Conservation (phyloP, 2,888 invertebrate species). For the Rhopalosiphum nymphaeae region DNA sequence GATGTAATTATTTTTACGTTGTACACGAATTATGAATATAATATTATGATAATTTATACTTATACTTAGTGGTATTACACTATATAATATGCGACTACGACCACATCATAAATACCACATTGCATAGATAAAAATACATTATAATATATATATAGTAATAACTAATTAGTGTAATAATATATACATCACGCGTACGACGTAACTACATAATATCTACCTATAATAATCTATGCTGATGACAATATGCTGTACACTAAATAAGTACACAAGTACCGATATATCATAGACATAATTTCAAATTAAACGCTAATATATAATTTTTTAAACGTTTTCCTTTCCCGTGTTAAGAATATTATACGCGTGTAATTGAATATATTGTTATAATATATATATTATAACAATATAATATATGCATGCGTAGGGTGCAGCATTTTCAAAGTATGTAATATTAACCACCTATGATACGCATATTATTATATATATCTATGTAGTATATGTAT, state of each 20-base stretch:
- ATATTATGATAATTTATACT: too few relatives aligned
- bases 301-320: background rate
- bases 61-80: too few relatives aligned
- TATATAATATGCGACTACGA: too few relatives aligned
- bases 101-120: too few relatives aligned
- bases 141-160: too few relatives aligned
- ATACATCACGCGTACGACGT: too few relatives aligned
- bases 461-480: background rate
- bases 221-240: too few relatives aligned
- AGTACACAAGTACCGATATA: background rate
- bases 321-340: background rate
- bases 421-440: background rate
- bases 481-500: background rate
- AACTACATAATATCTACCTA: too few relatives aligned
- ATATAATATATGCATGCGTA: background rate
- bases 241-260: too few relatives aligned
- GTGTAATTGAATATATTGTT: background rate
- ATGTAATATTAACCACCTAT: background rate
- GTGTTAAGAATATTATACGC: background rate
- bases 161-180: too few relatives aligned
- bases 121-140: too few relatives aligned
- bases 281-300: background rate
- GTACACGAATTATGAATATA: too few relatives aligned
- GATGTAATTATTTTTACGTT: background rate
- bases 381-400: background rate